phyloP scores from a whole-genome alignment of 2,888 invertebrate genomes.

The Frankliniella fusca region DNA sequence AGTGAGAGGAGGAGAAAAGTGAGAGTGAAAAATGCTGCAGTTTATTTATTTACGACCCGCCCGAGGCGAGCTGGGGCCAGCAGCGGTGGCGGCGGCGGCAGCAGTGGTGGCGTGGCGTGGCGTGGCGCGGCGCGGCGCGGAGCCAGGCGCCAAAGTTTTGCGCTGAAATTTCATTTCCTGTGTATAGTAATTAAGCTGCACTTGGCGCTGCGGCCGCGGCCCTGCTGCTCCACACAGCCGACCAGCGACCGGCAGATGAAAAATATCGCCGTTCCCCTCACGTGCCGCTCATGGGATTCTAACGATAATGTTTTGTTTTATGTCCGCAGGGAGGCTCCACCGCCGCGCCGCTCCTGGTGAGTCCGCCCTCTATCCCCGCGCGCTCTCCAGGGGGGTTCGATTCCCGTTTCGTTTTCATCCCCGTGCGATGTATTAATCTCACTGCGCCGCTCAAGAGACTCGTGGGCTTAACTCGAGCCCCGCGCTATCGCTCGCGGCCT shows the following conservation, averaged over 20 bases:
- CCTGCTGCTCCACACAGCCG: too few relatives aligned
- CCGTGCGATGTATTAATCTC: too few relatives aligned
- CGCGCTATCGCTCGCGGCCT: neutral
- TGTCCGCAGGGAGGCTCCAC: neutral
- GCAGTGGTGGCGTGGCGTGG: too few relatives aligned
- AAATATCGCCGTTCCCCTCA: too few relatives aligned
- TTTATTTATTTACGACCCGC: constrained; percentile 14
- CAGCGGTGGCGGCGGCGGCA: neutral
- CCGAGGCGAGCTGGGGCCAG: neutral
- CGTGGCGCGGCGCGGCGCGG: too few relatives aligned
- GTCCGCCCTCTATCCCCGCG: too few relatives aligned
- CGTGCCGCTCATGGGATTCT: neutral
- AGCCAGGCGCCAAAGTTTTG: neutral
- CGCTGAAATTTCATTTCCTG: neutral
- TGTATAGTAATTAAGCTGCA: constrained; percentile 9
- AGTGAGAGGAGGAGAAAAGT: neutral
- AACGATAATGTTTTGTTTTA: constrained; percentile 6
- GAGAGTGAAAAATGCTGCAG: constrained; percentile 2
- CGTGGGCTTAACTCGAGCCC: too few relatives aligned
- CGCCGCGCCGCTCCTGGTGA: neutral
- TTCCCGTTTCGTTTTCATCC: too few relatives aligned
- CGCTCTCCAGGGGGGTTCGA: too few relatives aligned
- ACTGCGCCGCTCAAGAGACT: too few relatives aligned
- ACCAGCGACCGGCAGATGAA: too few relatives aligned
- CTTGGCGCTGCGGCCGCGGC: neutral